Conservation (phyloP, 2,888 invertebrate genomes). For the Eupithecia subumbrata region DNA sequence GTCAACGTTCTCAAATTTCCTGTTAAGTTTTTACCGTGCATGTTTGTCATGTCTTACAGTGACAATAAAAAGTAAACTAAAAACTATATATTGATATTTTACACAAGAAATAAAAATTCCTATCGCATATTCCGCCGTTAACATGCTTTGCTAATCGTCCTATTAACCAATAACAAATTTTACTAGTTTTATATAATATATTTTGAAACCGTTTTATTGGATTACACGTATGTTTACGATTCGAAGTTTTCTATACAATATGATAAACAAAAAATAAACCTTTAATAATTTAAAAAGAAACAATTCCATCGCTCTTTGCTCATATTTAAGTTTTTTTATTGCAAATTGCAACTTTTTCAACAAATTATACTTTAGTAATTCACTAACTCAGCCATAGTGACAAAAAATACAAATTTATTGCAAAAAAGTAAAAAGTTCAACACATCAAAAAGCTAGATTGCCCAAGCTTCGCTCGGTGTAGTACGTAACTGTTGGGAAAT, state of each 20-base stretch:
- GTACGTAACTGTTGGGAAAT: slow-evolving; percentile 37
- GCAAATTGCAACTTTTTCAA: not conserved
- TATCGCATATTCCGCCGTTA: not conserved
- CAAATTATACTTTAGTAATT: not conserved
- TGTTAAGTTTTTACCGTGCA: slow-evolving; percentile 14
- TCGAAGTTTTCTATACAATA: not conserved
- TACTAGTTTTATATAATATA: not conserved
- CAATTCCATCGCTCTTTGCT: too few species aligned
- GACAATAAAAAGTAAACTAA: slow-evolving; percentile 2
- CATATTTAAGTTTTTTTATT: not conserved
- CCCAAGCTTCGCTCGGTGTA: not conserved
- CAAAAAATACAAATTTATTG: not conserved
- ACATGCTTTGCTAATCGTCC: not conserved
- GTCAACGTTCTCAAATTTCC: slow-evolving; percentile 1
- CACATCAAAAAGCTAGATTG: not conserved
- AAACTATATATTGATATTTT: not conserved
- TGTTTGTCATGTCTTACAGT: not conserved
- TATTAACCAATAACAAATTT: not conserved
- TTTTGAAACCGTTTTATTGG: not conserved
- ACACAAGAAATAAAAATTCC: slow-evolving; percentile 3
- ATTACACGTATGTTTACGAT: not conserved
- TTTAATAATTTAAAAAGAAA: not conserved
- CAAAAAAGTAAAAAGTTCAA: not conserved
- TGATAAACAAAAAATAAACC: not conserved
- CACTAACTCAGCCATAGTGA: not conserved